A percentile compares a stretch with the other conserved stretches of the same genome.
These are phyloP conservation scores for Papilio demoleus DNA, from an alignment of 2,888 invertebrate species.

Conservation along the genomic window DNA sequence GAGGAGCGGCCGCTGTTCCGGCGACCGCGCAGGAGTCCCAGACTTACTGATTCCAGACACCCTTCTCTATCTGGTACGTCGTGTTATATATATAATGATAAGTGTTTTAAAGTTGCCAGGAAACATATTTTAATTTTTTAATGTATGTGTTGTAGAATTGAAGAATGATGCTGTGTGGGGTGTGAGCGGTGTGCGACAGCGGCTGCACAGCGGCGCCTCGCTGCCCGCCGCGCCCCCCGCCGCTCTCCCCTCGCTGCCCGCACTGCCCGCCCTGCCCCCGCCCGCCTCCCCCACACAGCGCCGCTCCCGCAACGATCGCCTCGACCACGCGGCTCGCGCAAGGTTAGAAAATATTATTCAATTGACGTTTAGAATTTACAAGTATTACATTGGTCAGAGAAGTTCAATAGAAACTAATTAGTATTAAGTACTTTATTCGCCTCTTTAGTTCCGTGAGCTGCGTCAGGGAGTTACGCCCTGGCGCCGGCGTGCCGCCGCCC, in stretches of 20 bases:
- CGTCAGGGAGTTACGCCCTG: not conserved
- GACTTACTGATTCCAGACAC: conserved; percentile 90
- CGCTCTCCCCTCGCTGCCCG: conserved; percentile 45
- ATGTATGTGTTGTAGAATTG: conserved; percentile 44
- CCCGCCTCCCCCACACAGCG: conserved; percentile 43
- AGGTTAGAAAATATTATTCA: conserved; percentile 52
- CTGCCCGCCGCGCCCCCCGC: conserved; percentile 58
- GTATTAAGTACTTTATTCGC: conserved; percentile 33
- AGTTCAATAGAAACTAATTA: conserved; percentile 25
- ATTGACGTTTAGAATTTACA: too few species aligned
- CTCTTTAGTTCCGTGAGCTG: conserved; percentile 32
- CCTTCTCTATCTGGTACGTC: conserved; percentile 88
- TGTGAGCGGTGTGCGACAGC: conserved; percentile 60
- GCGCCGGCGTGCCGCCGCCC: not conserved
- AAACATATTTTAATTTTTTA: too few species aligned
- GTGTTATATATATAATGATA: too few species aligned
- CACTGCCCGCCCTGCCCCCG: conserved; percentile 44
- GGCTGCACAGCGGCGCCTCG: conserved; percentile 64
- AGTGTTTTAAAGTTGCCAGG: too few species aligned
- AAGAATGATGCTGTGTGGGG: conserved; percentile 44
- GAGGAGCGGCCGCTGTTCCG: conserved; percentile 92
- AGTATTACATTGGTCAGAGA: not conserved
- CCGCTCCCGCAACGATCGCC: conserved; percentile 45
- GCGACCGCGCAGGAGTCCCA: conserved; percentile 91
- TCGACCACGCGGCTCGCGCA: conserved; percentile 49